Conservation (phyloP, 2,797 vertebrate species). For the Tiaroga cobitis region DNA sequence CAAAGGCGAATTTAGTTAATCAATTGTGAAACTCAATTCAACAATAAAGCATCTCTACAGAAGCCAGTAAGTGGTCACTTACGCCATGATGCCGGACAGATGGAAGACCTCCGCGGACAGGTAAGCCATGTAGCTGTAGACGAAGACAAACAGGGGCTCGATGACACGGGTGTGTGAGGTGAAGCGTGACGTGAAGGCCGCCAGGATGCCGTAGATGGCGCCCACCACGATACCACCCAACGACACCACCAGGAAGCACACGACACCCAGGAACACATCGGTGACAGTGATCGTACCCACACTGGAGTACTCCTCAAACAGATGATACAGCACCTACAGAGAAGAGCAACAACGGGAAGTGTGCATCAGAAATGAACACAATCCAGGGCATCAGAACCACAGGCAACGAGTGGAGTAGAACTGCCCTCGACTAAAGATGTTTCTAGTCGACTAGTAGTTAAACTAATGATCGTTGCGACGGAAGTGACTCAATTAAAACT, state of each 20-base stretch:
- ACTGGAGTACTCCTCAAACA: constrained; percentile 90
- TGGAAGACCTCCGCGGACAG: constrained; percentile 96
- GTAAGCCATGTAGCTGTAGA: constrained; percentile 99
- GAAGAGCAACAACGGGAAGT: neutral
- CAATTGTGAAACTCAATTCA: neutral
- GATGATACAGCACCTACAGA: constrained; percentile 93
- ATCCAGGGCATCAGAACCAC: neutral
- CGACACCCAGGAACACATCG: constrained; percentile 86
- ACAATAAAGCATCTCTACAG: neutral
- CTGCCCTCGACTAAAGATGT: too few species aligned
- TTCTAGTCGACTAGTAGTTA: too few species aligned
- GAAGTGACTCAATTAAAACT: too few species aligned
- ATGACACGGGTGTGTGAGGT: constrained; percentile 95
- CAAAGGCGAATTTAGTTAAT: neutral
- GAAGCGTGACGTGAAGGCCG: constrained; percentile 97
- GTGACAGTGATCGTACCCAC: constrained; percentile 76
- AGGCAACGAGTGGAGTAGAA: too few species aligned
- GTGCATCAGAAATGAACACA: constrained; percentile 20
- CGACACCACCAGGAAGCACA: constrained; percentile 93
- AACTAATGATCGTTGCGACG: too few species aligned
- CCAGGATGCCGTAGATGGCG: constrained; percentile 89
- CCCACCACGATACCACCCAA: constrained; percentile 92
- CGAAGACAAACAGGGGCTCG: constrained; percentile 97
- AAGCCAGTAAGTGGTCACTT: constrained; percentile 71
- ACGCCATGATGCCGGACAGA: constrained; percentile 99